Evolutionary conservation across 2,888 invertebrate species (phyloP).

Genomic region (Gastracanthus pulcherrimus): DNA sequence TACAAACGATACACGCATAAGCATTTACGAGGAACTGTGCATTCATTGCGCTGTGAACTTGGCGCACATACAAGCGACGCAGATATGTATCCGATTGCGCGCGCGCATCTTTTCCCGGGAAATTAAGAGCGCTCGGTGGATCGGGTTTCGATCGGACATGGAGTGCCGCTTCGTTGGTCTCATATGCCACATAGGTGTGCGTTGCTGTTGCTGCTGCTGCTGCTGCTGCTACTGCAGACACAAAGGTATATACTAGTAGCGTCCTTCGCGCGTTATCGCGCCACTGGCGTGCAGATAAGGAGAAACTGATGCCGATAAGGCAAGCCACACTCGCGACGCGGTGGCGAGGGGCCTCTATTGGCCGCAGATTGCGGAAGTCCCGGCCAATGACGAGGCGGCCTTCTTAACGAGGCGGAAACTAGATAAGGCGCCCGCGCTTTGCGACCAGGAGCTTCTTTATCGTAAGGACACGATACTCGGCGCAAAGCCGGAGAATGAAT

Average conservation of each 20-base stretch:
- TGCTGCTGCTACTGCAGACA: no score
- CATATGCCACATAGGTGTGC: background rate
- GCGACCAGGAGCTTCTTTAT: constrained; percentile 51
- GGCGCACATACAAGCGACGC: background rate
- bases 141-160: constrained; percentile 22
- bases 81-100: constrained; percentile 22
- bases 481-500: constrained; percentile 22
- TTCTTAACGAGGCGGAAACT: constrained; percentile 58
- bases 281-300: constrained; percentile 18
- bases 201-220: background rate
- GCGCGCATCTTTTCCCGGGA: constrained; percentile 17
- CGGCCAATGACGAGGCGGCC: constrained; percentile 46
- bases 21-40: no score
- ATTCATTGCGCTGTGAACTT: background rate
- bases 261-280: constrained; percentile 57
- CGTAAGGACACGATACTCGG: constrained; percentile 36
- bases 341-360: constrained; percentile 34
- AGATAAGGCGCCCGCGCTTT: constrained; percentile 45
- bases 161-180: background rate
- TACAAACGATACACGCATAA: no score
- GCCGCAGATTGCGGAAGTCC: constrained; percentile 55
- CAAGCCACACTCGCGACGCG: background rate
- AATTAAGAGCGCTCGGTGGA: constrained; percentile 24
- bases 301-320: constrained; percentile 49
- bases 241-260: constrained; percentile 22